These are phyloP conservation scores for Cheiracanthium punctorium DNA, from an alignment of 2,888 invertebrate species.

Conservation along the genomic window DNA sequence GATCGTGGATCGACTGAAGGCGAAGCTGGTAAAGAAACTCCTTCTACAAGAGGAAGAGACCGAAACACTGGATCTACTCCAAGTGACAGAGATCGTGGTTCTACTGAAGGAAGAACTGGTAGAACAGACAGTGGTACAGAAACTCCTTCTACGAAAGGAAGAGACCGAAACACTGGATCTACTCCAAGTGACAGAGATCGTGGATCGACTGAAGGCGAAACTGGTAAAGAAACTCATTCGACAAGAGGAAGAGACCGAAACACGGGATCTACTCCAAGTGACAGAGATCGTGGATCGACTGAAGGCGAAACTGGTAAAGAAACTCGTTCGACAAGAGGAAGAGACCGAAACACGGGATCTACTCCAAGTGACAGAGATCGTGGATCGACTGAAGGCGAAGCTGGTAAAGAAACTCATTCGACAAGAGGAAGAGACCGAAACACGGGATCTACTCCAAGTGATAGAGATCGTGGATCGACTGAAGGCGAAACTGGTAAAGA, in stretches of 20 bases:
- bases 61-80: too few species aligned
- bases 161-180: neutral
- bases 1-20: neutral
- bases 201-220: neutral
- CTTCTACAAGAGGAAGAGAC: neutral
- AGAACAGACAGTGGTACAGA: neutral
- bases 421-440: neutral
- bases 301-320: neutral
- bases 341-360: neutral
- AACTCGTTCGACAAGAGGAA: too few species aligned
- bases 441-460: neutral
- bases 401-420: neutral
- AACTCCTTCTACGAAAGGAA: neutral
- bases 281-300: neutral
- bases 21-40: neutral
- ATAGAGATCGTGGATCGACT: neutral
- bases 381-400: neutral
- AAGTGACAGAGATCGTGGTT: neutral
- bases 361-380: neutral
- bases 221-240: neutral
- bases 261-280: neutral
- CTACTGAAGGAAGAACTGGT: neutral
- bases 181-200: neutral
- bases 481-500: neutral
- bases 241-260: constrained; percentile 1